Base-by-base conservation (phyloP, 2,797 vertebrate genomes). In the Etheostoma perlongum region DNA sequence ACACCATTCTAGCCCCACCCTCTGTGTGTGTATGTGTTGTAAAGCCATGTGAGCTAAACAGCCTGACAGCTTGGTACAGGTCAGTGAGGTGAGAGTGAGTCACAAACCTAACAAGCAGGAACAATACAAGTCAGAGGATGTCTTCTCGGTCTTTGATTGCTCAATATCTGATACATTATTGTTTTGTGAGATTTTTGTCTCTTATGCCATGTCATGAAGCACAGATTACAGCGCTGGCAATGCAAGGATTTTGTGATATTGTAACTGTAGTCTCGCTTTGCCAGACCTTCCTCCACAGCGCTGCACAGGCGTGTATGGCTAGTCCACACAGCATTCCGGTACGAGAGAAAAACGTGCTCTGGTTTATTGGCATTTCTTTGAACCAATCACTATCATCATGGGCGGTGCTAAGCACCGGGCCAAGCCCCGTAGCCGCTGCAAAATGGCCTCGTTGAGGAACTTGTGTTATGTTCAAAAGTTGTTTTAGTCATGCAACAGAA, bases 21-120 rank as follows among this genome's bases (percentile, higher is more conserved):
- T 79, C 14, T 68, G 48, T 69, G 48, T 57, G 18, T 51, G 48
- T 61, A 44, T 62, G 14, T 66, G 33, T 13, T 12, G 36, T 12
- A 12, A 40, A 40, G 36, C 36, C 36, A 40, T 12, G 36, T 40
- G 36, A 40, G 36, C 10, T 40, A 3, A 10, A 40, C 10, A 8
- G 10, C 36, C 36, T 40, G 36, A 10, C 2, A 40, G 57, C 62
- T 81, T 74, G 68, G 67, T 70, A 6, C 61, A 67, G 67, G 70
- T 81, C 77, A 81, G n/a, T 9, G 46, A 78, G 71, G 59, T 76
- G 59, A 79, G 49, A 67, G 61, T 83, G 73, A 85, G 75, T 87
- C 82, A 81, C 74, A 72, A 47, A 30, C 2, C 18, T 18, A 85
- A 84, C 66, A 73, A 81, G 47, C 48, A 72, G 30, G 51, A 69